Evolutionary conservation across 2,888 invertebrate genomes (phyloP).

Genomic region (Argyresthia goedartella): DNA sequence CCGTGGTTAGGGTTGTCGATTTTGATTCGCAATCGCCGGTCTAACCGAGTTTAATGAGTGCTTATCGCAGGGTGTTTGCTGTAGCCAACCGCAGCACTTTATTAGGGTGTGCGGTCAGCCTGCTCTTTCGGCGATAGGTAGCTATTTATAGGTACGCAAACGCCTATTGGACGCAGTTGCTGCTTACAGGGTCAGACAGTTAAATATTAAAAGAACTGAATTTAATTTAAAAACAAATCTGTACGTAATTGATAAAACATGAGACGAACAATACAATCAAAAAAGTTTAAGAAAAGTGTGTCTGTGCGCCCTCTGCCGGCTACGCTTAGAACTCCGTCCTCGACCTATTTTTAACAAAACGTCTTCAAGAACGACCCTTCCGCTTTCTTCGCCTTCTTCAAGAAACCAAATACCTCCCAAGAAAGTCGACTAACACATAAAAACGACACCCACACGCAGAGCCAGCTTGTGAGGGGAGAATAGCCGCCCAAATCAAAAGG

Average conservation of each 20-base stretch:
- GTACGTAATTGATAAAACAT: no score
- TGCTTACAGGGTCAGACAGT: no score
- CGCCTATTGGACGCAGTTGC: no score
- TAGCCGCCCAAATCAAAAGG: slow-evolving; percentile 21
- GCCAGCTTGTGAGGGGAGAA: slow-evolving; percentile 18
- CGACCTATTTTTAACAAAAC: slow-evolving; percentile 55
- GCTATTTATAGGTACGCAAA: no score
- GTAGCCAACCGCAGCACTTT: neutral
- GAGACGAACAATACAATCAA: neutral
- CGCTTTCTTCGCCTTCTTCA: slow-evolving; percentile 65
- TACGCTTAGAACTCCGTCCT: slow-evolving; percentile 30
- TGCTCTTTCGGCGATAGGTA: no score
- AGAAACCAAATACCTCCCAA: slow-evolving; percentile 52
- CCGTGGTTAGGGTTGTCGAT: slow-evolving; percentile 28
- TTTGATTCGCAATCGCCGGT: slow-evolving; percentile 16
- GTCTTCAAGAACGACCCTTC: slow-evolving; percentile 61
- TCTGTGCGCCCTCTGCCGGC: slow-evolving; percentile 48
- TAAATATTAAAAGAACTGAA: no score
- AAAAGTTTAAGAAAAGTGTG: slow-evolving; percentile 15
- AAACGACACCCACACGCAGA: slow-evolving; percentile 29
- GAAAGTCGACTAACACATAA: slow-evolving; percentile 47
- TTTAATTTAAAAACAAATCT: no score
- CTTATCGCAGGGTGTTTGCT: slow-evolving; percentile 15
- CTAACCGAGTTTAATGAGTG: slow-evolving; percentile 10
- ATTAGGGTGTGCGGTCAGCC: neutral